Conservation (phyloP, 2,113 vertebrate genomes). For the Noturus placidus region DNA sequence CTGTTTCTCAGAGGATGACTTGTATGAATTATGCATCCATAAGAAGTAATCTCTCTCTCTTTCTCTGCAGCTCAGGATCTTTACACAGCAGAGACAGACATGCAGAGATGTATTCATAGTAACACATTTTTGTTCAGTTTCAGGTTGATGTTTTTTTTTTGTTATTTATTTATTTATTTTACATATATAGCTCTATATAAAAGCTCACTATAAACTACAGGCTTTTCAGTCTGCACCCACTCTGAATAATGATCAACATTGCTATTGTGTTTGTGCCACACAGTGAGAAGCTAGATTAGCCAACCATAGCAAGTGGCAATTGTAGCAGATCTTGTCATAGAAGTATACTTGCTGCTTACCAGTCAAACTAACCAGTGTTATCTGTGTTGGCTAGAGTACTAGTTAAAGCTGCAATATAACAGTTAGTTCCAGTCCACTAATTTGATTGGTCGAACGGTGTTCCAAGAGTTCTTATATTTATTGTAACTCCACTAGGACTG, state of each 20-base stretch:
- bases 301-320: conserved; percentile 2
- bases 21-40: conserved; percentile 61
- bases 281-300: neutral
- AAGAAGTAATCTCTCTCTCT: conserved; percentile 34
- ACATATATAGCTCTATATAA: no score
- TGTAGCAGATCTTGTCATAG: neutral
- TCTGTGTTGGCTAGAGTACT: no score
- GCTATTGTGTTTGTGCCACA: conserved; percentile 11
- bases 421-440: neutral
- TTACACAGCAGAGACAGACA: conserved; percentile 27
- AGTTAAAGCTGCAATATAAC: neutral
- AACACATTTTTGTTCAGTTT: neutral
- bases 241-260: neutral
- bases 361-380: neutral
- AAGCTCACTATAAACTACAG: conserved; percentile 1
- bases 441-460: neutral
- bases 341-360: neutral
- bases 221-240: neutral
- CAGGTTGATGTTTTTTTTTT: neutral
- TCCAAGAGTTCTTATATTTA: neutral
- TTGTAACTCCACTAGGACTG: neutral
- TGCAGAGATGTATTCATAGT: conserved; percentile 21
- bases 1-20: conserved; percentile 51
- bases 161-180: no score
- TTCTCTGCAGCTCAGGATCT: conserved; percentile 27